Evolutionary conservation across 2,797 vertebrate species (phyloP).

Genomic region (Decapterus maruadsi): DNA sequence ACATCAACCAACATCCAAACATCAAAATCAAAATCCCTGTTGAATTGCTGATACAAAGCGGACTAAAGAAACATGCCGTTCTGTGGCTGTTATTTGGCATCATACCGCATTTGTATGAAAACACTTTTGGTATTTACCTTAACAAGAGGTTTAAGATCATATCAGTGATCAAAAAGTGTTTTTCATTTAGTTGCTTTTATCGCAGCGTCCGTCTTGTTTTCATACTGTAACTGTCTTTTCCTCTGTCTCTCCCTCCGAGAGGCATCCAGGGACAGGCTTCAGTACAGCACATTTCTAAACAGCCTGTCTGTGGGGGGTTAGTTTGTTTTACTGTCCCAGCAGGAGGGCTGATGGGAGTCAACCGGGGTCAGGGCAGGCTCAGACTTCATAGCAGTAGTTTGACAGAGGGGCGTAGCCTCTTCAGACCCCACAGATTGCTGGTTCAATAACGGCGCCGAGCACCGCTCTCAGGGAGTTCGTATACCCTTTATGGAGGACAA

Average conservation of each 20-base stretch:
- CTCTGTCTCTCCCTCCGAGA: constrained; percentile 52
- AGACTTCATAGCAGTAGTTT: constrained; percentile 72
- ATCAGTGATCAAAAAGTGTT: constrained; percentile 29
- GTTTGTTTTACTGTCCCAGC: constrained; percentile 86
- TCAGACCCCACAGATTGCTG: constrained; percentile 82
- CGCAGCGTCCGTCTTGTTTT: constrained; percentile 23
- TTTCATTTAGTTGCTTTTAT: constrained; percentile 1
- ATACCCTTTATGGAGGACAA: constrained; percentile 80
- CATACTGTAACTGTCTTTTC: constrained; percentile 47
- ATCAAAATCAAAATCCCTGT: constrained; percentile 41
- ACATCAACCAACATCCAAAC: constrained; percentile 53
- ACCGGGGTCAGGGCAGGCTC: constrained; percentile 80
- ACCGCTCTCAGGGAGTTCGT: constrained; percentile 56
- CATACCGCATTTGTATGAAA: constrained; percentile 11
- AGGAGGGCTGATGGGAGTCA: constrained; percentile 83
- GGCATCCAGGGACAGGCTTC: constrained; percentile 76
- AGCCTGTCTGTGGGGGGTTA: constrained; percentile 76
- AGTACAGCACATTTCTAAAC: constrained; percentile 79
- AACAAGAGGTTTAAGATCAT: constrained; percentile 34
- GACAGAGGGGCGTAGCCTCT: constrained; percentile 79
- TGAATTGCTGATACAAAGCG: constrained; percentile 34
- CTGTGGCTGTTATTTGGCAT: constrained; percentile 18
- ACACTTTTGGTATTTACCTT: constrained; percentile 41
- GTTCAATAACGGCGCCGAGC: constrained; percentile 74
- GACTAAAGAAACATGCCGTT: constrained; percentile 19